These are phyloP conservation scores for Phalacrocorax carbo DNA, from an alignment of 2,113 vertebrate genomes.

Conservation along the genomic window DNA sequence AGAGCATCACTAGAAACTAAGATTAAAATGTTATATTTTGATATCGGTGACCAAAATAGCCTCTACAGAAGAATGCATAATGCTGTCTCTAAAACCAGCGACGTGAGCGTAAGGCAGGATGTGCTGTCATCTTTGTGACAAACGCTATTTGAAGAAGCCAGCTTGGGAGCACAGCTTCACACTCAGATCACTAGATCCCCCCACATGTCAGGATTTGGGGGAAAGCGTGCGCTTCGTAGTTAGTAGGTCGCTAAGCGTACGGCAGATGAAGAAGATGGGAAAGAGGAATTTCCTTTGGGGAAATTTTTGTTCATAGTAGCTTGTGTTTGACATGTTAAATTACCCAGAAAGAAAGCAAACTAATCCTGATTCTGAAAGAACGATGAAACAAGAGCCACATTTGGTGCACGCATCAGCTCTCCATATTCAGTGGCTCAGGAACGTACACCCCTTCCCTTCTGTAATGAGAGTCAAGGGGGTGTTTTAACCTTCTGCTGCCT, in stretches of 20 bases:
- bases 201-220: fast-evolving
- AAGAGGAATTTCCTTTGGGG: conserved; percentile 9
- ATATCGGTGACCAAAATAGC: not conserved
- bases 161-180: not conserved
- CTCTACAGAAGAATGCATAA: not conserved
- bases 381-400: not conserved
- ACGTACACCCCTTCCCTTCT: not conserved
- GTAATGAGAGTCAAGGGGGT: conserved; percentile 18
- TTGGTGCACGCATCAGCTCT: not conserved
- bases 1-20: not conserved
- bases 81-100: fast-evolving
- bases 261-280: not conserved
- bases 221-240: not conserved
- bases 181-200: not conserved
- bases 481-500: conserved; percentile 58
- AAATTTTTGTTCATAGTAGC: not conserved
- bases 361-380: conserved; percentile 1
- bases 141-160: not conserved
- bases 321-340: conserved; percentile 21
- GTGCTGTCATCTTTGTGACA: not conserved
- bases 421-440: not conserved
- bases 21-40: not conserved
- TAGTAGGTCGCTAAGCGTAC: not conserved
- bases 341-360: conserved; percentile 9
- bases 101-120: not conserved